These are phyloP conservation scores for Holothuria scabra DNA, from an alignment of 53 echinoderm and acorn worm species.

Conservation along the genomic window DNA sequence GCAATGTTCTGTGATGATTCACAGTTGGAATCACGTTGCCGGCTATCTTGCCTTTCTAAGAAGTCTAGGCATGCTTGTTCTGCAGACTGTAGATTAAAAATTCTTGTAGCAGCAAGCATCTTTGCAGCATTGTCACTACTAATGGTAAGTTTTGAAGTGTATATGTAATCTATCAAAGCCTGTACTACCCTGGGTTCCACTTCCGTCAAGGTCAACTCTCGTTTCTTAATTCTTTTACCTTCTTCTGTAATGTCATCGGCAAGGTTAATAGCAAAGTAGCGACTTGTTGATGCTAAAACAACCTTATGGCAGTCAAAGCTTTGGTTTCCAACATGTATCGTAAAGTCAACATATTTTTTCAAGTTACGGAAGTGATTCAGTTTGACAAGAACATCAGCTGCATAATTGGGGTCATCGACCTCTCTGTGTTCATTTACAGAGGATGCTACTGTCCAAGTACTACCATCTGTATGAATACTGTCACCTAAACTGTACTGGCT, in stretches of 20 bases:
- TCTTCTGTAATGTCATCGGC: constrained; percentile 82
- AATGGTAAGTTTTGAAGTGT: constrained; percentile 87
- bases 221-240: constrained; percentile 71
- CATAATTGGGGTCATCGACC: constrained; percentile 96
- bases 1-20: constrained; percentile 71
- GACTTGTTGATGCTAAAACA: constrained; percentile 90
- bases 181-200: constrained; percentile 87
- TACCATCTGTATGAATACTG: constrained; percentile 89
- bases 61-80: constrained; percentile 97
- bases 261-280: constrained; percentile 86
- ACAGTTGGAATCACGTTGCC: constrained; percentile 57
- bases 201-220: constrained; percentile 79
- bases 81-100: constrained; percentile 89
- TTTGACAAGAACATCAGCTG: constrained; percentile 87
- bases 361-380: constrained; percentile 75
- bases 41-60: constrained; percentile 79
- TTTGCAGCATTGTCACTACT: constrained; percentile 83
- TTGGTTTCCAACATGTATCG: constrained; percentile 73
- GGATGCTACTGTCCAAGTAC: constrained; percentile 92
- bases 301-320: constrained; percentile 90
- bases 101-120: constrained; percentile 78
- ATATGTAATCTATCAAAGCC: constrained; percentile 87
- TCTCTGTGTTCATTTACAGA: constrained; percentile 79
- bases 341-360: constrained; percentile 87
- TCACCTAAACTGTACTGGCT: constrained; percentile 89